Base-by-base conservation (phyloP, 1,140 invertebrate genomes). In the Diuraphis noxia region DNA sequence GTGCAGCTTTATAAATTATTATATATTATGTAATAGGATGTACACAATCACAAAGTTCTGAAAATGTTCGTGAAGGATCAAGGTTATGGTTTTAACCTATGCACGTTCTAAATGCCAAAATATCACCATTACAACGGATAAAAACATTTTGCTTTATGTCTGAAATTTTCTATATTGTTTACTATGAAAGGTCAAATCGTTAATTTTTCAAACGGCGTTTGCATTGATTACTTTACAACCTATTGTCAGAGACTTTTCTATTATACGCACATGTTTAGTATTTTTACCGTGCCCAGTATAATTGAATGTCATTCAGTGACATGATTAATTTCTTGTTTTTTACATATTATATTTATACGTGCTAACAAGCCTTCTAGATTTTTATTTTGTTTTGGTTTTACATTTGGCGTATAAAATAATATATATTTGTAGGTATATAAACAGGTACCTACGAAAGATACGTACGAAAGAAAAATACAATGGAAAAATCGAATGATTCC, bases 201-300 rank as follows among this genome's bases (percentile, higher is more conserved):
- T 91, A 89, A 91, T 91, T 81, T 91, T 91, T 91, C 77, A 91
- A 91, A 82, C 77, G n/a, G 89, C 41, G 87, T 90, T 79, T 46
- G 72, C 88, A 79, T 91, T 91, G 72, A 81, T 91, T 82, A 81
- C 41, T 49, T 10, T 23, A n/a, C 36, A 19, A 88, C 43, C 72
- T 38, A 52, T 81, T 82, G 77, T 91, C 13, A 9, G 36, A 8
- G 52, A 81, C 43, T 81, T 38, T 91, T 72, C n/a, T 36, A 79
- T 43, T 86, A 86, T 25, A 52, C n/a, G n/a, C n/a, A n/a, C 21
- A 38, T 52, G 21, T 86, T 86, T 52, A 34, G 46, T 77, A 49
- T 81, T 72, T 46, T 43, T 36, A 43, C 40, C 40, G 3, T 43
- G 3, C 38, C 52, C 36, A 5, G 19, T 5, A 72, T 49, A 90